Conservation (phyloP, 2,113 vertebrate genomes). For the Columba janthina region DNA sequence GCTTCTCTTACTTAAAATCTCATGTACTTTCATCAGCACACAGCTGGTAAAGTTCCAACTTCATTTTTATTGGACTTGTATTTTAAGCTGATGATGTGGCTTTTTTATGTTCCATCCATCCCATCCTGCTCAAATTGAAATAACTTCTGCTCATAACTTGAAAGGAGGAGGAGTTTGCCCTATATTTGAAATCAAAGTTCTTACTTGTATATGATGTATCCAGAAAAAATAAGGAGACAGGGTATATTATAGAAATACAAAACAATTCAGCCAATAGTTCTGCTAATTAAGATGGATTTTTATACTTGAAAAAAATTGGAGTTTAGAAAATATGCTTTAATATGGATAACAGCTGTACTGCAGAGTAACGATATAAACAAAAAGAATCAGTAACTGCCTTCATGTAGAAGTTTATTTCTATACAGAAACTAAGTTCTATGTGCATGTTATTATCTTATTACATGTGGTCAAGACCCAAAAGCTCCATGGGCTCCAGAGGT, state of each 20-base stretch:
- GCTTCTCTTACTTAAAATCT: slow-evolving; percentile 59
- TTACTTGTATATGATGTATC: neutral
- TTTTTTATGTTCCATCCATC: slow-evolving; percentile 60
- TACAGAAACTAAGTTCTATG: neutral
- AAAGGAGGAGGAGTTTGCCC: neutral
- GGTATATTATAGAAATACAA: neutral
- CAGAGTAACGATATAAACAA: slow-evolving; percentile 27
- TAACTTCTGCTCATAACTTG: slow-evolving; percentile 53
- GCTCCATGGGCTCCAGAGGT: neutral
- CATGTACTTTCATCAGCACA: slow-evolving; percentile 52
- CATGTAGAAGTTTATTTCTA: neutral
- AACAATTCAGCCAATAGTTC: neutral
- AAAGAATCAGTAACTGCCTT: neutral
- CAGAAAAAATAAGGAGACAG: neutral
- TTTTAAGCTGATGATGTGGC: slow-evolving; percentile 67
- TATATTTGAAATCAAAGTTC: slow-evolving; percentile 26
- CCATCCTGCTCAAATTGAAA: slow-evolving; percentile 57
- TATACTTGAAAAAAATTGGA: neutral
- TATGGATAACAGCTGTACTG: slow-evolving; percentile 42
- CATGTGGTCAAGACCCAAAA: neutral
- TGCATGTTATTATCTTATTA: neutral
- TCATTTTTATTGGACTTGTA: slow-evolving; percentile 66
- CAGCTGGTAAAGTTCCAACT: slow-evolving; percentile 61
- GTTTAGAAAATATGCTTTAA: slow-evolving; percentile 38
- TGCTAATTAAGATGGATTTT: slow-evolving; percentile 34